Conservation (phyloP, 2,888 invertebrate species). For the Trachelus troglodyta region DNA sequence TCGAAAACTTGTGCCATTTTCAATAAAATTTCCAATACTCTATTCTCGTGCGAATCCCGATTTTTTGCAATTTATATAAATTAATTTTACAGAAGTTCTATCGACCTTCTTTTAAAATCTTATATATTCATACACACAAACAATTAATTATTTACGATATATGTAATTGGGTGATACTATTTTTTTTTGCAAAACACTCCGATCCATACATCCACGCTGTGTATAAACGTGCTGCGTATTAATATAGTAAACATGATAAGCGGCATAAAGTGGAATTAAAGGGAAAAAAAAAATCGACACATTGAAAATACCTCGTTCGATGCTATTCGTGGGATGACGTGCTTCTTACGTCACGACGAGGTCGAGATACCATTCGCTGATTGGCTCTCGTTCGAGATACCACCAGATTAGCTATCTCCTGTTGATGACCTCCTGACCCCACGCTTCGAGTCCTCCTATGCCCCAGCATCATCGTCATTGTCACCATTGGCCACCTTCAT, state of each 20-base stretch:
- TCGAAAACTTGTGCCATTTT: neutral
- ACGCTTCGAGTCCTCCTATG: slow-evolving; percentile 13
- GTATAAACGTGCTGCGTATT: slow-evolving; percentile 12
- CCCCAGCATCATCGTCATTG: neutral
- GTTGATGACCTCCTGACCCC: slow-evolving; percentile 40
- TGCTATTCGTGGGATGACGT: slow-evolving; percentile 10
- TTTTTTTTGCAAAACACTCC: neutral
- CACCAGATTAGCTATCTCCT: slow-evolving; percentile 43
- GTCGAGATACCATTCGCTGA: slow-evolving; percentile 44
- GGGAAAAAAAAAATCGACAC: slow-evolving; percentile 6
- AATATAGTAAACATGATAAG: slow-evolving; percentile 42
- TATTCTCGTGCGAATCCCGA: neutral
- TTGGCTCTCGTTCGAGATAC: slow-evolving; percentile 44
- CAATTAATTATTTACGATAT: no score
- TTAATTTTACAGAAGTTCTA: no score
- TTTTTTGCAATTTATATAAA: neutral
- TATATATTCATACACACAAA: no score
- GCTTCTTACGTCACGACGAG: slow-evolving; percentile 36
- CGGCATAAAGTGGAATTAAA: slow-evolving; percentile 12
- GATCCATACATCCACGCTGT: neutral
- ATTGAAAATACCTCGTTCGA: slow-evolving; percentile 1
- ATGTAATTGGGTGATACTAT: neutral
- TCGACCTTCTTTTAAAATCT: no score
- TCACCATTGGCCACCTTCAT: neutral
- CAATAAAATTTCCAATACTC: neutral